A percentile compares a stretch with the other conserved stretches of the same genome.
Conservation (phyloP, 2,888 invertebrate species). For the Agrotis clavis region DNA sequence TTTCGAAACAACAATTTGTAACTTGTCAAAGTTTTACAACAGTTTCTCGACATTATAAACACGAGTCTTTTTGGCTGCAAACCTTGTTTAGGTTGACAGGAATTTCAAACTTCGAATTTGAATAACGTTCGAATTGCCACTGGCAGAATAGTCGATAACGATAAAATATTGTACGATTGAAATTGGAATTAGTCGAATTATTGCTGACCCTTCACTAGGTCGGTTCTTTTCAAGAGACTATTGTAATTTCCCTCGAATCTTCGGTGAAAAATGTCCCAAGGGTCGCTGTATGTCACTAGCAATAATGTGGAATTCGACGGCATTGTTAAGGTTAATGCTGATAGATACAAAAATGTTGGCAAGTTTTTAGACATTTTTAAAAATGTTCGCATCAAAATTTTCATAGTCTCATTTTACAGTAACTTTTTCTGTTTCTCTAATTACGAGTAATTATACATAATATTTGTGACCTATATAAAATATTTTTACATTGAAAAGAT, state of each 20-base stretch:
- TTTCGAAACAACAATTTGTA: conserved; percentile 50
- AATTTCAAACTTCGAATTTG: conserved; percentile 17
- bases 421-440: background rate
- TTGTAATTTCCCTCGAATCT: conserved; percentile 65
- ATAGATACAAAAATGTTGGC: conserved; percentile 33
- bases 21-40: conserved; percentile 50
- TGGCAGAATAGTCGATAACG: background rate
- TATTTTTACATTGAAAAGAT: no score
- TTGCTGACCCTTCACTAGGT: conserved; percentile 40
- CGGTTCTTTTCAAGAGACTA: conserved; percentile 53
- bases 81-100: conserved; percentile 8
- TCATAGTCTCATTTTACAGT: background rate
- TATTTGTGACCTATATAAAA: no score
- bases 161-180: conserved; percentile 12
- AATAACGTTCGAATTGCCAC: conserved; percentile 2
- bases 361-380: conserved; percentile 22
- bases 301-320: conserved; percentile 54
- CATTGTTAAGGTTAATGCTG: conserved; percentile 53
- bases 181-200: conserved; percentile 24
- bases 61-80: conserved; percentile 22
- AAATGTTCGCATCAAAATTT: background rate
- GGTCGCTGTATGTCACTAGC: conserved; percentile 56
- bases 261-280: conserved; percentile 58
- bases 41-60: conserved; percentile 15
- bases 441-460: no score